Conservation (phyloP, 2,113 vertebrate species). For the Entomyzon cyanotis region DNA sequence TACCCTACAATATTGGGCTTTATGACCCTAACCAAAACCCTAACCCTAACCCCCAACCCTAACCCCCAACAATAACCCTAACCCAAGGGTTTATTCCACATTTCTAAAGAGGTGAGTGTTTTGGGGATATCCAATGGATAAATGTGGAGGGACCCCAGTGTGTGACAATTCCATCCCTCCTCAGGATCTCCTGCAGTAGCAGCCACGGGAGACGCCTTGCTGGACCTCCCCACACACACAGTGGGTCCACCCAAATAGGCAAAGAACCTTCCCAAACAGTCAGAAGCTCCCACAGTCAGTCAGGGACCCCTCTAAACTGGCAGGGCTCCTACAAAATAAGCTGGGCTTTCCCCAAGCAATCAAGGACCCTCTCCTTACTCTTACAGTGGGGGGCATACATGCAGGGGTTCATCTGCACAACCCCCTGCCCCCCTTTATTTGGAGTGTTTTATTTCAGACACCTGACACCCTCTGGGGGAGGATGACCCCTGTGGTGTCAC, state of each 20-base stretch:
- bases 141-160: not conserved
- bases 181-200: not conserved
- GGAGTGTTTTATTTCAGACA: not conserved
- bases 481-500: not conserved
- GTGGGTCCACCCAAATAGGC: not conserved
- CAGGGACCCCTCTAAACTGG: not conserved
- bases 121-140: not conserved
- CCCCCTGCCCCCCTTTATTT: not conserved
- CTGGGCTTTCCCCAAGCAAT: not conserved
- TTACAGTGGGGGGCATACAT: not conserved
- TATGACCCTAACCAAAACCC: too few species aligned
- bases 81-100: not conserved
- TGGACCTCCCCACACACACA: too few species aligned
- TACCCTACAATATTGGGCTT: too few species aligned
- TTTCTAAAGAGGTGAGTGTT: not conserved
- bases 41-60: not conserved
- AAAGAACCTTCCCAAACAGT: not conserved
- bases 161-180: not conserved
- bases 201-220: not conserved
- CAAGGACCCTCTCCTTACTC: not conserved
- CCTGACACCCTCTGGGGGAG: not conserved
- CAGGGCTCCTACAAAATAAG: not conserved
- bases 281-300: not conserved
- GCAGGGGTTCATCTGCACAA: not conserved
- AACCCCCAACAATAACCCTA: not conserved